Base-by-base conservation (phyloP, 92 coral and sea anemone genomes). In the Porites lobata region DNA sequence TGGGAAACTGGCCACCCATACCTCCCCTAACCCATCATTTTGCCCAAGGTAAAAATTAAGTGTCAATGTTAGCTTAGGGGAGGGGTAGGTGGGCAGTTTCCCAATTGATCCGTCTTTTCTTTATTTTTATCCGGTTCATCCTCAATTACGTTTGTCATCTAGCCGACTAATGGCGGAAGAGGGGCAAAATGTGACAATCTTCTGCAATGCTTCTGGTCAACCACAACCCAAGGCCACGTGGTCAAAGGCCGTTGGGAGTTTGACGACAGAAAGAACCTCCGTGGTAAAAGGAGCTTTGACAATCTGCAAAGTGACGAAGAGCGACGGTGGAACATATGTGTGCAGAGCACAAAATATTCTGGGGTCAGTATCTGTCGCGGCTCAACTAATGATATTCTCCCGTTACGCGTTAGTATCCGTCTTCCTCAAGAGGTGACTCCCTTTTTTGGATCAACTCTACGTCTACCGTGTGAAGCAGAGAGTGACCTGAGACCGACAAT, bases 151-250 rank as follows among this genome's bases (percentile, higher is more conserved):
- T 19, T 5, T 6, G 9, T 47, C 58, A 22, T 76, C 88, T 51
- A 76, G 67, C 50, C 79, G 77, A 17, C 43, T 77, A 0, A 68
- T 88, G 22, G 65, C 65, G 13, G 88, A 88, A 18, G 88, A 81
- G 72, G 69, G 69, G 19, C 22, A 69, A 61, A 82, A 75, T 13
- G 72, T 82, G 1, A 76, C 84, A 12, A 59, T 81, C 61, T 22
- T 50, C 43, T 88, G 88, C 73, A 53, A 61, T 74, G 83, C 91
- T n/a, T 69, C 82, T 52, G 91, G 91, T 14, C 76, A 13, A 7
- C 91, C 91, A 9, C 75, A 59, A 9, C 91, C 91, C 14, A 61
- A 4, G 0, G 10, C 81, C 61, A 79, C 87, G 59, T 88, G 91
- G 91, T 62, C 83, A 18, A 88, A 65, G 13, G 13, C 84, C 1